Percentiles rank a stretch among this genome's conserved stretches.
These are phyloP conservation scores for Ganaspis brasiliensis DNA, from an alignment of 2,888 invertebrate species.

Conservation along the genomic window DNA sequence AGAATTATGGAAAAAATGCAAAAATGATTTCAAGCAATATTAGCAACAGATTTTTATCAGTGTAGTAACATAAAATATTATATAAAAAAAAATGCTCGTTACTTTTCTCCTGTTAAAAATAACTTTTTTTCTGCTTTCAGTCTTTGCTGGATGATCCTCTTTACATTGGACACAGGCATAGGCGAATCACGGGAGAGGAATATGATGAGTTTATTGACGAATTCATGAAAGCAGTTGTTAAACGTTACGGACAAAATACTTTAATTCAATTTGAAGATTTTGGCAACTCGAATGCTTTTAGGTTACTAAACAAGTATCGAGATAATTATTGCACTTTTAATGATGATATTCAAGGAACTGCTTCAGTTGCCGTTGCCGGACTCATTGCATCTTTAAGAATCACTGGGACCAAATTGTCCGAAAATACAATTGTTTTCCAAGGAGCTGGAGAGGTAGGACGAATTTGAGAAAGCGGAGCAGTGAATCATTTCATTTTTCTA, in stretches of 20 bases:
- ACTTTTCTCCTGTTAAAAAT: not conserved
- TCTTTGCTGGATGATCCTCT: conserved; percentile 94
- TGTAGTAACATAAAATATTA: no score
- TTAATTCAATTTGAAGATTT: conserved; percentile 99
- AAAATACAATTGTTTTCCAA: conserved; percentile 95
- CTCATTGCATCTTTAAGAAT: conserved; percentile 92
- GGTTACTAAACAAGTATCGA: conserved; percentile 94
- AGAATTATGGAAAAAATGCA: no score
- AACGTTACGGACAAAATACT: conserved; percentile 91
- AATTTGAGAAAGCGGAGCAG: conserved; percentile 12
- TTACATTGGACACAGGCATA: conserved; percentile 96
- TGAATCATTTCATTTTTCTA: not conserved
- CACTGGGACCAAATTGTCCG: conserved; percentile 90
- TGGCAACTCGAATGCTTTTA: conserved; percentile 98
- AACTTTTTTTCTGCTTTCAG: conserved; percentile 77
- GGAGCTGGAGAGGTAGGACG: conserved; percentile 95
- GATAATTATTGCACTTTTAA: conserved; percentile 97
- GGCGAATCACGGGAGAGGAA: conserved; percentile 89
- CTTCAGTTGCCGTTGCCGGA: conserved; percentile 97
- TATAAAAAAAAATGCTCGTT: no score
- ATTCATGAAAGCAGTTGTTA: conserved; percentile 96
- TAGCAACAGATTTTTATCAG: no score
- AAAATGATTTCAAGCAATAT: no score
- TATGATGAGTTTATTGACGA: conserved; percentile 98
- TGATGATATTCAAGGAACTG: conserved; percentile 99